These are phyloP conservation scores for Platalea minor DNA, from an alignment of 2,797 vertebrate species.

Conservation along the genomic window DNA sequence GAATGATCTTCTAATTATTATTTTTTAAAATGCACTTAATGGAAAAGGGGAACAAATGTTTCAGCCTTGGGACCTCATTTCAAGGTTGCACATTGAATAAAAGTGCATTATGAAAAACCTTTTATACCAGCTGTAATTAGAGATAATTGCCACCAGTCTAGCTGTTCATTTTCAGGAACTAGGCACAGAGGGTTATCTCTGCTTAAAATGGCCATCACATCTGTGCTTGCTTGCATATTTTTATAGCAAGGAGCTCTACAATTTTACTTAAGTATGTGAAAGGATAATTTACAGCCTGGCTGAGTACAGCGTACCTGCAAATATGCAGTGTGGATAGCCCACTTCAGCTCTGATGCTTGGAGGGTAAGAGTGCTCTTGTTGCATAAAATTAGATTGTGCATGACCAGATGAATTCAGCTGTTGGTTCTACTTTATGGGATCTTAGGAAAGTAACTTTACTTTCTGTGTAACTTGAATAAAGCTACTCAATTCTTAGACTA, in stretches of 20 bases:
- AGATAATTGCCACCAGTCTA: constrained; percentile 39
- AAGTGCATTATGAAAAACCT: background rate
- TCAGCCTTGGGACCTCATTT: constrained; percentile 11
- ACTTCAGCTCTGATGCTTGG: background rate
- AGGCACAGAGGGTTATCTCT: constrained; percentile 3
- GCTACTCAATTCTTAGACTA: background rate
- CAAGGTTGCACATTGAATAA: background rate
- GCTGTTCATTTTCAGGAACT: constrained; percentile 14
- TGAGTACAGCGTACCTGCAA: background rate
- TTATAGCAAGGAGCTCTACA: background rate
- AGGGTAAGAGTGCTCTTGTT: background rate
- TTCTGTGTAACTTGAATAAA: background rate
- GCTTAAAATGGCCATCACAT: constrained; percentile 1
- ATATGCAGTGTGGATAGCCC: background rate
- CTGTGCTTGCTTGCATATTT: background rate
- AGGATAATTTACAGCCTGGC: constrained; percentile 6
- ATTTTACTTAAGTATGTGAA: background rate
- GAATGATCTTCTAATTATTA: constrained; percentile 7
- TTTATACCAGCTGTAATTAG: constrained; percentile 41
- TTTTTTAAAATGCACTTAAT: background rate
- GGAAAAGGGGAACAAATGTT: background rate
- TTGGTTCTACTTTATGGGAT: background rate
- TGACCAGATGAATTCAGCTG: background rate
- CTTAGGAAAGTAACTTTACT: background rate
- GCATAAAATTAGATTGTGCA: background rate